A percentile compares a stretch with the other conserved stretches of the same genome.
These are phyloP conservation scores for Lagodon rhomboides DNA, from an alignment of 2,797 vertebrate genomes.

Conservation along the genomic window DNA sequence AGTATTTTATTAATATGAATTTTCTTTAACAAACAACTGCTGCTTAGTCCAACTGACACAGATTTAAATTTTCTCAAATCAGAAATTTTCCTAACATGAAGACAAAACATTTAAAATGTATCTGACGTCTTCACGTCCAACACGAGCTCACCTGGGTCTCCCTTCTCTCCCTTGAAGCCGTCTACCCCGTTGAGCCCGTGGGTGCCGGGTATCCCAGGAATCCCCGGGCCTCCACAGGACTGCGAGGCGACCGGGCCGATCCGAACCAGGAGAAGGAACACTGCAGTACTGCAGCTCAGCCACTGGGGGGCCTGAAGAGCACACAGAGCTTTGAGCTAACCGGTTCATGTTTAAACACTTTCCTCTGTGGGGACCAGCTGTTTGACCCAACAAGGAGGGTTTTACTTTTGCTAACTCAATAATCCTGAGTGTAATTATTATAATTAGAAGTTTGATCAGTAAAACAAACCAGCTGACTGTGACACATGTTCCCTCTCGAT, in stretches of 20 bases:
- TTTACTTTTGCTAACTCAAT: no score
- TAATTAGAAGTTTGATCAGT: not conserved
- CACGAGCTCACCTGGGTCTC: constrained; percentile 69
- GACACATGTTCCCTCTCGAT: not conserved
- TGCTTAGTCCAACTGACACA: not conserved
- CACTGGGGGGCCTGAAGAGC: constrained; percentile 60
- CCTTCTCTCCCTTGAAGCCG: constrained; percentile 63
- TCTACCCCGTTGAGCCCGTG: constrained; percentile 64
- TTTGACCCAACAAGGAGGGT: not conserved
- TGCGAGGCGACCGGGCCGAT: constrained; percentile 20
- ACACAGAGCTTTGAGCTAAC: not conserved
- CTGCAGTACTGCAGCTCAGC: constrained; percentile 61
- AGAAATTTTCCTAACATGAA: not conserved
- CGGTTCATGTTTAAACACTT: not conserved
- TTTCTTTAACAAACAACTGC: no score
- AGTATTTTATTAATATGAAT: no score
- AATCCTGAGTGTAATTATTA: not conserved
- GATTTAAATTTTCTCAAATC: not conserved
- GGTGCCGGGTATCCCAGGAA: constrained; percentile 71
- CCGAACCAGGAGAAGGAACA: constrained; percentile 44
- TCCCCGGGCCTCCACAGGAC: constrained; percentile 51
- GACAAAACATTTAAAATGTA: not conserved
- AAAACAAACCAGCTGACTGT: not conserved
- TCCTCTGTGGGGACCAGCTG: not conserved
- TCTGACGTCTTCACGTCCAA: not conserved